These are phyloP conservation scores for Phytoseiulus persimilis DNA, from an alignment of 2,888 invertebrate species.

Conservation along the genomic window DNA sequence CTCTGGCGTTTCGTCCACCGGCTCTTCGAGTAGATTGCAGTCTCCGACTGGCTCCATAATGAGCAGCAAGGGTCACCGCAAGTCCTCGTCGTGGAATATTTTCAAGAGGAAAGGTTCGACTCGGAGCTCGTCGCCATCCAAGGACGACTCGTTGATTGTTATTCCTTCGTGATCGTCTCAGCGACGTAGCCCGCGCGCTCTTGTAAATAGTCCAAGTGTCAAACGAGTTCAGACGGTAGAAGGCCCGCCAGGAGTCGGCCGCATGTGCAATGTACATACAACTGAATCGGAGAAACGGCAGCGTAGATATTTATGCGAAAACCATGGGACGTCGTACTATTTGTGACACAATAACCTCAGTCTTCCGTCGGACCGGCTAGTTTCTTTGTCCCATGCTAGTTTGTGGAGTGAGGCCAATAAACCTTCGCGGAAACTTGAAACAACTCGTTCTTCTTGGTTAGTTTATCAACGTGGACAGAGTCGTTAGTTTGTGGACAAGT, in stretches of 20 bases:
- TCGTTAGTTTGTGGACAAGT: too few species aligned
- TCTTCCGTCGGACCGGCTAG: neutral
- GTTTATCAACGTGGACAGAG: too few species aligned
- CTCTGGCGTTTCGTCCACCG: constrained; percentile 23
- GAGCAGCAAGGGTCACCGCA: constrained; percentile 25
- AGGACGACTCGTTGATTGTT: constrained; percentile 23
- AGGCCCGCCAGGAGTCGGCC: neutral
- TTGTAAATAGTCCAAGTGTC: constrained; percentile 39
- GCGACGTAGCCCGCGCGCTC: neutral
- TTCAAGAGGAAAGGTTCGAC: constrained; percentile 31
- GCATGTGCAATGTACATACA: constrained; percentile 36
- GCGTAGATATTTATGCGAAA: constrained; percentile 10
- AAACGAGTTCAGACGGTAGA: constrained; percentile 23
- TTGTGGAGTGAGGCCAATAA: neutral
- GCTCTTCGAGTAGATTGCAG: constrained; percentile 22
- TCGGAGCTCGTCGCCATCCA: constrained; percentile 11
- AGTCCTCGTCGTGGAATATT: constrained; percentile 34
- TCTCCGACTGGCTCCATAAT: constrained; percentile 21
- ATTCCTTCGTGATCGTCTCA: constrained; percentile 5
- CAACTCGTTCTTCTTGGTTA: neutral
- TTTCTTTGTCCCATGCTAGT: neutral
- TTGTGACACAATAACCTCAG: constrained; percentile 9
- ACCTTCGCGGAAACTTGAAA: neutral
- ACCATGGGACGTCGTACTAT: neutral
- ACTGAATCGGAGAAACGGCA: neutral